A percentile compares a stretch with the other conserved stretches of the same genome.
Evolutionary conservation across 2,888 invertebrate species (phyloP).

Genomic region (Caenorhabditis sp.): DNA sequence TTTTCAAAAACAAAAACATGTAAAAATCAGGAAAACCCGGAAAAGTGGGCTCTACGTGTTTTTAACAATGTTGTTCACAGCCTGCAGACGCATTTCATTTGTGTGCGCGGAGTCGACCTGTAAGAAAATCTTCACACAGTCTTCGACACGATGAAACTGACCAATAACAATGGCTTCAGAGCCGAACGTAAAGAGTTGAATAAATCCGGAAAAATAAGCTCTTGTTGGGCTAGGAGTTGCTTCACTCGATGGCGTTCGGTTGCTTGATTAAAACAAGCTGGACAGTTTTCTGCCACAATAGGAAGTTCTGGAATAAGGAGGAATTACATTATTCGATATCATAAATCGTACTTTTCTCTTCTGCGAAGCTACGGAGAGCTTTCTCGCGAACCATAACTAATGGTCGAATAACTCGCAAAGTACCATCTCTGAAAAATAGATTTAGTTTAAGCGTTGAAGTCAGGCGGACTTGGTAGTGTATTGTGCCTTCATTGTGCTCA

Average conservation of each 20-base stretch:
- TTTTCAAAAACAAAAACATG: neutral
- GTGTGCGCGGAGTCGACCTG: conserved; percentile 73
- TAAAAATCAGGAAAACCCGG: neutral
- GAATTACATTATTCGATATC: neutral
- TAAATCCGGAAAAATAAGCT: conserved; percentile 73
- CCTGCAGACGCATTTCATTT: conserved; percentile 70
- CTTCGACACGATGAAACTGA: conserved; percentile 17
- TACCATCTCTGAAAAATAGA: conserved; percentile 87
- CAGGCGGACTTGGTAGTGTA: conserved; percentile 88
- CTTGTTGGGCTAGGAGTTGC: conserved; percentile 72
- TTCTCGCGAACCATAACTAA: conserved; percentile 92
- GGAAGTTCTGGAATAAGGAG: conserved; percentile 86
- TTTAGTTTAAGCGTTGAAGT: neutral
- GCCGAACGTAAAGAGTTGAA: conserved; percentile 73
- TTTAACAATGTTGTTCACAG: conserved; percentile 71
- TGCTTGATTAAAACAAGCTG: conserved; percentile 84
- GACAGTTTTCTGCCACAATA: conserved; percentile 87
- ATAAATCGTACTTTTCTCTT: conserved; percentile 85
- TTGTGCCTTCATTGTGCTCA: conserved; percentile 89
- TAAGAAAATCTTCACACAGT: neutral
- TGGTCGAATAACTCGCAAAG: conserved; percentile 91
- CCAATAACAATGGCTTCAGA: conserved; percentile 65
- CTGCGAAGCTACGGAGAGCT: conserved; percentile 88
- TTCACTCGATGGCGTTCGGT: conserved; percentile 75
- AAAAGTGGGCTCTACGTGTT: neutral